Evolutionary conservation across 2,113 vertebrate genomes (phyloP).

Genomic region (Leuciscus idus): DNA sequence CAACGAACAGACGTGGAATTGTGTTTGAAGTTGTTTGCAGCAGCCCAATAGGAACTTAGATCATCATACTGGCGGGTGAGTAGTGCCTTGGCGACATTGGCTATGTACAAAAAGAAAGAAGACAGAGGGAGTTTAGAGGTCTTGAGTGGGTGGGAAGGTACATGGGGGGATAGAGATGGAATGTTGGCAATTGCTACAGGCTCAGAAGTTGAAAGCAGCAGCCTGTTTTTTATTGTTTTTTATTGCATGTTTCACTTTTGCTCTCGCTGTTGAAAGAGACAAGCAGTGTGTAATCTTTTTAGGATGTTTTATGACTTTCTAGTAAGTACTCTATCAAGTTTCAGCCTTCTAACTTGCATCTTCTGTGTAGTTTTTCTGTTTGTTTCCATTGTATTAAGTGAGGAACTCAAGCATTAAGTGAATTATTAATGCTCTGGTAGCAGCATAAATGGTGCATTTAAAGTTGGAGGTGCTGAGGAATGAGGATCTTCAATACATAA

Average conservation of each 20-base stretch:
- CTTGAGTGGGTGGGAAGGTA: conserved; percentile 52
- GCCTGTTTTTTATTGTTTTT: background rate
- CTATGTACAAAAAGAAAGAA: conserved; percentile 37
- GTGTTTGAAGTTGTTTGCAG: conserved; percentile 75
- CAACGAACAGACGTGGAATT: conserved; percentile 63
- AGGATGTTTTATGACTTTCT: conserved; percentile 35
- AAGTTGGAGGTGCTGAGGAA: conserved; percentile 25
- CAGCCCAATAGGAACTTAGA: conserved; percentile 72
- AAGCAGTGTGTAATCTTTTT: conserved; percentile 12
- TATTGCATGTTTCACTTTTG: conserved; percentile 36
- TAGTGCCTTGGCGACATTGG: conserved; percentile 55
- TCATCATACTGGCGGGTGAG: conserved; percentile 84
- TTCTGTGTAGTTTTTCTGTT: conserved; percentile 33
- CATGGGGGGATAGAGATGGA: conserved; percentile 56
- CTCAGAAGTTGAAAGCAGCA: conserved; percentile 58
- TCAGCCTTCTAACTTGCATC: conserved; percentile 37
- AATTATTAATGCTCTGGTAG: conserved; percentile 27
- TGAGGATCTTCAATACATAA: conserved; percentile 21
- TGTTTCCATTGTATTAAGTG: conserved; percentile 37
- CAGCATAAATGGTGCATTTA: conserved; percentile 30
- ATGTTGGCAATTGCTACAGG: conserved; percentile 52
- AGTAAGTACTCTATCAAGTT: conserved; percentile 64
- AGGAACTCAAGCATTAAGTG: conserved; percentile 30
- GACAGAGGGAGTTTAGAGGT: conserved; percentile 39
- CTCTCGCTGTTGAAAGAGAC: conserved; percentile 24